A percentile compares a stretch with the other conserved stretches of the same genome.
phyloP scores from a whole-genome alignment of 2,888 invertebrate genomes.

The Clostera curtula region DNA sequence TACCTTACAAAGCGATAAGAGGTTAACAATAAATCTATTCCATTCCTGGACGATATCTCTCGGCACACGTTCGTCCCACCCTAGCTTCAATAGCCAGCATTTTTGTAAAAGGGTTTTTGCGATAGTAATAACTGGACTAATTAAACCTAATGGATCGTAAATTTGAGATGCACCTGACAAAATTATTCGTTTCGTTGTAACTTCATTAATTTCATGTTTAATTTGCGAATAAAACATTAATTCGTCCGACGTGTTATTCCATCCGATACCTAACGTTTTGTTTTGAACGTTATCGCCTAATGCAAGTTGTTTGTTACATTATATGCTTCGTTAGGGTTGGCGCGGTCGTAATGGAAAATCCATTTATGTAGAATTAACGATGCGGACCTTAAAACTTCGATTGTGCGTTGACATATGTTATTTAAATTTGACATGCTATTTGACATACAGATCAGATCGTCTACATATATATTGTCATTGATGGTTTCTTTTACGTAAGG shows the following conservation, averaged over 20 bases:
- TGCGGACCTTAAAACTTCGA: not conserved
- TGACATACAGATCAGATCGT: not conserved
- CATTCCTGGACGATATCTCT: not conserved
- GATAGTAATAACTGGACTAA: constrained; percentile 2
- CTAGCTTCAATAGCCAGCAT: constrained; percentile 1
- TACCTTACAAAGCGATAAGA: not conserved
- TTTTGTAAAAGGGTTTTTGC: constrained; percentile 2
- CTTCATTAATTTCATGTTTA: not conserved
- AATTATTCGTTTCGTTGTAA: constrained; percentile 4
- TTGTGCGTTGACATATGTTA: not conserved
- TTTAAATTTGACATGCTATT: not conserved
- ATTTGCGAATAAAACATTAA: constrained; percentile 1
- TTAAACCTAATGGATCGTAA: constrained; percentile 4
- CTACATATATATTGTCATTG: constrained; percentile 1
- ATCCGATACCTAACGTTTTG: constrained; percentile 4
- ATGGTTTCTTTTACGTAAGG: not conserved
- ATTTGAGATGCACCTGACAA: constrained; percentile 2
- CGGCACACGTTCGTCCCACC: constrained; percentile 3
- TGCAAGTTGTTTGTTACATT: not conserved
- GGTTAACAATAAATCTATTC: not conserved
- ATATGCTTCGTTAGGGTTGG: not conserved
- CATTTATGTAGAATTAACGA: constrained; percentile 4
- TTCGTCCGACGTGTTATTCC: constrained; percentile 1
- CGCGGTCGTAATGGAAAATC: constrained; percentile 2
- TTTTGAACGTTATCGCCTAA: not conserved